phyloP scores from a whole-genome alignment of 2,888 invertebrate genomes.

The Agonum fuliginosum region DNA sequence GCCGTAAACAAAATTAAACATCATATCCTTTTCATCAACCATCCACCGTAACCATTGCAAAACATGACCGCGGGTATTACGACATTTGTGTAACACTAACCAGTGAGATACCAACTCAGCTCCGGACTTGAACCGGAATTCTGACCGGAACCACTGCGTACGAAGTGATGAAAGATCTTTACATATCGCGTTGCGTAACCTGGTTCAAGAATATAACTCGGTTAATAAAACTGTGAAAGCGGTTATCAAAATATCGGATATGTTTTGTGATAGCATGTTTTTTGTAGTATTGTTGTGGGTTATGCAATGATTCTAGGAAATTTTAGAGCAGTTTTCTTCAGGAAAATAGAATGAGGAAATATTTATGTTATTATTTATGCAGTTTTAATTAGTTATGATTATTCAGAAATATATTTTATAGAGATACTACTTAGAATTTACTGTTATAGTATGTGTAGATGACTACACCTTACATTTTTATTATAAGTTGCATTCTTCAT shows the following conservation, averaged over 20 bases:
- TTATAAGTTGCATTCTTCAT: too few relatives aligned
- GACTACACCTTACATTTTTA: too few relatives aligned
- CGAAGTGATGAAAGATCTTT: constrained; percentile 35
- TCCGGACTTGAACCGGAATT: constrained; percentile 40
- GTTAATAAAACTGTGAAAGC: constrained; percentile 19
- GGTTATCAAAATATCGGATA: constrained; percentile 32
- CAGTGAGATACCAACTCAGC: constrained; percentile 7
- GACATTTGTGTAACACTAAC: constrained; percentile 41
- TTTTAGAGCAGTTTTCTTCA: background rate
- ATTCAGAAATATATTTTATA: too few relatives aligned
- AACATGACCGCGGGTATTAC: constrained; percentile 37
- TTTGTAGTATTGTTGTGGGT: constrained; percentile 19
- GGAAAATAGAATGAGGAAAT: too few relatives aligned
- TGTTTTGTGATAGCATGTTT: constrained; percentile 11
- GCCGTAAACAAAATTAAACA: constrained; percentile 22
- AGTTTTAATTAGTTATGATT: too few relatives aligned
- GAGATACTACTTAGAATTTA: too few relatives aligned
- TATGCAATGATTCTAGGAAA: background rate
- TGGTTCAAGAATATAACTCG: constrained; percentile 3
- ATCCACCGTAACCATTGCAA: constrained; percentile 25
- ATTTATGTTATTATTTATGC: too few relatives aligned
- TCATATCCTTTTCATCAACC: constrained; percentile 41
- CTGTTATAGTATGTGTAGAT: too few relatives aligned
- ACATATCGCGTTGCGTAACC: background rate
- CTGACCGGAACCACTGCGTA: constrained; percentile 44